Evolutionary conservation across 2,888 invertebrate genomes (phyloP), one percentile per base, ranked within the genome.

Genomic region (Lordiphosa fenestrarum): DNA sequence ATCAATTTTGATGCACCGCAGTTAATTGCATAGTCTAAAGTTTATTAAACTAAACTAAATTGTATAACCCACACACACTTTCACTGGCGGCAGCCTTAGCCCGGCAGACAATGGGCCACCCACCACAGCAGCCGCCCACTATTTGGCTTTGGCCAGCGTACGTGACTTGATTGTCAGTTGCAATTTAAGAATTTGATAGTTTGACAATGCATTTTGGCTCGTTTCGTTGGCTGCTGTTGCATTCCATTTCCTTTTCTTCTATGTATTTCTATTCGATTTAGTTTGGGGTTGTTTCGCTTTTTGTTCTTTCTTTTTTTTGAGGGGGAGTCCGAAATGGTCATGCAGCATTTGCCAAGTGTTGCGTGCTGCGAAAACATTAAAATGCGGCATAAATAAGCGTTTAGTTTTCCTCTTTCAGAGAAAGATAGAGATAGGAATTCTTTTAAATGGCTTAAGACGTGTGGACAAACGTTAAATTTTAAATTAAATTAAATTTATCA

Each of bases 91-190:
- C 13, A 30, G 42, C 42, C 30, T 42, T 30, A 42, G 30, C 4
- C 42, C 3, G 25, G 3, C 42, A 7, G 7, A 12, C 12, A 25
- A 42, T 25, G 25, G 12, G 23, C 12, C 13, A 12, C 12, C 30
- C 42, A 13, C 9, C 42, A 3, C 35, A 15, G 12, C 39, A 9
- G 19, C n/a, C 25, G 39, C 30, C 23, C 36, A 25, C 47, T 15
- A 9, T 33, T 61, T 52, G 47, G 51, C 33, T 49, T 50, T 62
- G 63, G 42, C 47, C 63, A 47, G 46, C 40, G 81, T 70, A 81
- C 80, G 80, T 81, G 80, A 81, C 80, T 82, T 81, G 80, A 81
- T 82, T 81, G 81, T 84, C 81, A 78, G 84, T 81, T 81, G 84
- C 84, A 81, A 84, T 81, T 81, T 84, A 73, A 75, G 76, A 75